Evolutionary conservation across 1,140 invertebrate genomes (phyloP), one percentile per base, ranked within the genome.

Genomic region (Diprion similis): DNA sequence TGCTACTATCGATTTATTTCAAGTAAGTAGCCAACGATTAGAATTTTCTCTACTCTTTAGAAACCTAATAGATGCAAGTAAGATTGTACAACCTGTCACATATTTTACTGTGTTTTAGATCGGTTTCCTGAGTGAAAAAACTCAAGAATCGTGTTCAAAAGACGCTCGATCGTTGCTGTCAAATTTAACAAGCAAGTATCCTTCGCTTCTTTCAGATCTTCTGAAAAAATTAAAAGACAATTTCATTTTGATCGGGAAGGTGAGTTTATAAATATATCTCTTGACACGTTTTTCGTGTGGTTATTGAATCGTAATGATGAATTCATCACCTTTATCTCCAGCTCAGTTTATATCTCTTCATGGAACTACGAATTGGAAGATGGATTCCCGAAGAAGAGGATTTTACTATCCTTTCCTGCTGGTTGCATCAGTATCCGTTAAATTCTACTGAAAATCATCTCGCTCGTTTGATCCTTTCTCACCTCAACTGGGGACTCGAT

Each of bases 71-170:
- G 2, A 37, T 4, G 24, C 24, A 46, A 47, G 74, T 71, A 24
- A 78, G 70, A 75, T 69, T 66, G 64, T 70, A 69, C 73, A 67
- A 48, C 19, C 70, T 65, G 69, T 73, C 68, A 64, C 73, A 46
- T 71, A 70, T 13, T 67, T 71, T 47, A 66, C 70, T 64, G n/a
- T 73, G 10, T 51, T 87, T 76, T 79, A 95, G 92, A 92, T 95
- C 85, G 93, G 94, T 67, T 95, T 94, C 85, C 86, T 95, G 0
- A 93, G 91, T 81, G 85, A 90, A 76, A 88, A 91, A 47, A 95
- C 94, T 0, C 90, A 93, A 82, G 94, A 96, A 74, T 90, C 89
- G 59, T 95, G 93, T 80, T 94, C 92, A 10, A 95, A 95, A 86
- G 90, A 92, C 11, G 91, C 93, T 1, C 87, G 94, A 37, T 94